Conservation (phyloP, 2,797 vertebrate genomes). For the Pogonophryne albipinna region DNA sequence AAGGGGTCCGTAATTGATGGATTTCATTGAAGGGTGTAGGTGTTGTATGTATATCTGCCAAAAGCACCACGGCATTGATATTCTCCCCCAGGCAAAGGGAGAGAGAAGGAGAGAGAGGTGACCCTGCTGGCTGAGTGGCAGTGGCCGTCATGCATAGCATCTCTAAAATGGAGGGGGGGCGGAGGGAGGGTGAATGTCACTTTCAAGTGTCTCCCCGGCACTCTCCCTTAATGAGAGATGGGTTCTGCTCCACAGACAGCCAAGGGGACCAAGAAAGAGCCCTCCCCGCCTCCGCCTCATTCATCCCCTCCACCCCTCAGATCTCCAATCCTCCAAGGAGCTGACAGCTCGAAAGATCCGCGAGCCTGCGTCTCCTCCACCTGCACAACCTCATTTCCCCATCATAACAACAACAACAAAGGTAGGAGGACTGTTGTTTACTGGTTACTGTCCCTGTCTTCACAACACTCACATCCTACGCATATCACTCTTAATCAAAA, state of each 20-base stretch:
- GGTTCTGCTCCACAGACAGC: constrained; percentile 88
- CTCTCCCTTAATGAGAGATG: constrained; percentile 89
- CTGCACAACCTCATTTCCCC: constrained; percentile 81
- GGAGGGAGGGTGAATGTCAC: constrained; percentile 85
- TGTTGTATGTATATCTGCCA: constrained; percentile 86
- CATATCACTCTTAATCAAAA: constrained; percentile 66
- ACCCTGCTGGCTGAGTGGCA: constrained; percentile 86
- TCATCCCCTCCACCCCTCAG: constrained; percentile 78
- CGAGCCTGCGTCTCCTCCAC: constrained; percentile 83
- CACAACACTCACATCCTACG: constrained; percentile 28
- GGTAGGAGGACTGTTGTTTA: constrained; percentile 56
- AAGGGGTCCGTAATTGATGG: constrained; percentile 93
- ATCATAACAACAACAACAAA: constrained; percentile 79
- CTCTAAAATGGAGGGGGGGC: constrained; percentile 78
- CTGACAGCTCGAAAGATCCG: constrained; percentile 89
- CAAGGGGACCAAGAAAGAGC: constrained; percentile 85
- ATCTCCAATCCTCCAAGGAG: constrained; percentile 87
- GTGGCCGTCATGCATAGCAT: constrained; percentile 87
- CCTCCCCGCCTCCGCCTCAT: constrained; percentile 77
- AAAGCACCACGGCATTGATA: constrained; percentile 91
- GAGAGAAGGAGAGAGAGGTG: constrained; percentile 78
- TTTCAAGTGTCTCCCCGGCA: constrained; percentile 87
- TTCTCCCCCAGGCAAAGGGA: constrained; percentile 84
- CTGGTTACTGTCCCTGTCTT: constrained; percentile 25
- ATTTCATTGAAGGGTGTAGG: constrained; percentile 79